Evolutionary conservation across 2,888 invertebrate species (phyloP), one percentile per base, ranked within the genome.

Genomic region (Catocala nupta): DNA sequence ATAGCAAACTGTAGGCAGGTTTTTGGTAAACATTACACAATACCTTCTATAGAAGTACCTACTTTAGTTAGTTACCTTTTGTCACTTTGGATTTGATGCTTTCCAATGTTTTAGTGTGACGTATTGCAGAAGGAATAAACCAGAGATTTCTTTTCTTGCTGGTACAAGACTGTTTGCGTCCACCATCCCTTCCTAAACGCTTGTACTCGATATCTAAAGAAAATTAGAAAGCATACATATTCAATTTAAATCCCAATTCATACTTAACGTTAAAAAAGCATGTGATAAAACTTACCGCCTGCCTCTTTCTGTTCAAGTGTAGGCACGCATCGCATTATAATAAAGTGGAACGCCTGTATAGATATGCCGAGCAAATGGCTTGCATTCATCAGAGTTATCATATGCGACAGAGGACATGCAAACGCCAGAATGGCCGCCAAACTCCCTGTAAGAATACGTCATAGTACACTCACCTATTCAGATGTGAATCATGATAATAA

Each of bases 371-470:
- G 83, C 66, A 96, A 86, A 68, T 95, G 95, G 59, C 95, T 94
- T 0, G 94, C 95, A 75, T 95, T 95, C 87, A 96, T 91, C 44
- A 96, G 82, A 39, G 95, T 95, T 65, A 96, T 95, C 88, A 96
- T 92, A 75, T 96, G 95, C 5, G 95, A 93, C 59, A 96, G 83
- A 1, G 96, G 96, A 78, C 96, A 96, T 16, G 96, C 95, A 72
- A 96, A 96, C 5, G 96, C 96, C 58, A 96, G 84, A 56, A 96
- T 95, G 44, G 96, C 95, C 49, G 95, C 95, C 62, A 96, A 82
- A 82, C 95, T 95, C 63, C 96, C 96, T 95, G 88, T 62, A 94
- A 90, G 13, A 55, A 33, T 49, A 59, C 33, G 39, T 12, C n/a
- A 55, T 12, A n/a, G 11, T 6, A 53, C 71, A 39, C 1, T 39